Evolutionary conservation across 2,113 vertebrate genomes (phyloP), one percentile per base, ranked within the genome.

Genomic region (Neotoma lepida): DNA sequence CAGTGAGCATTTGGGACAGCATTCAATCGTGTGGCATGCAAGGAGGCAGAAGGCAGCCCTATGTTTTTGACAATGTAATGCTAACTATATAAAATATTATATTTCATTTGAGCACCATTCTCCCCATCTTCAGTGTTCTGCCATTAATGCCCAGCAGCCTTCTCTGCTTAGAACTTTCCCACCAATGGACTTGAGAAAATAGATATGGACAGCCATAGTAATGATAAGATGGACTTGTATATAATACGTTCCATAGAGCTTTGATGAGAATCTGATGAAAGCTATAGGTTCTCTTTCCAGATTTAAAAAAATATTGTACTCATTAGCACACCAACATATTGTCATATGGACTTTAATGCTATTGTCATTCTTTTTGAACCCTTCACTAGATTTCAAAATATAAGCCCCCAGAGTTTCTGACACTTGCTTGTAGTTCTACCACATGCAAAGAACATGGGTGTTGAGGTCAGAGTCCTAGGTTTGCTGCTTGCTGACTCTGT

Each of bases 211-310:
- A 88, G 9, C 86, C 88, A 41, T 3, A 26, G 6, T 68, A 70
- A 94, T 87, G 86, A n/a, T 33, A 64, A 77, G n/a, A 78, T 78
- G 58, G 85, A 86, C 41, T 56, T 77, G n/a, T 18, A 39, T 20
- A 13, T 17, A 51, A 30, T 9, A 78, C 24, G 78, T 41, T 92
- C 81, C 33, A 9, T 33, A 82, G 56, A n/a, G 3, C 17, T 90
- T 88, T 54, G 44, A 49, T 78, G 71, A 82, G 61, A 82, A 68
- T 89, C 66, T 88, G 73, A 86, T 41, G 46, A 86, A 95, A 95
- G 7, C 54, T 90, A 44, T 46, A 88, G 46, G 54, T 41, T 20
- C 39, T 44, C 13, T 74, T 78, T 90, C 44, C 54, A 73, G 87
- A 18, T 7, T 46, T 26, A 44, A 56, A 90, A 77, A 82, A 39